phyloP scores from a whole-genome alignment of 2,888 invertebrate genomes.

The Lycia hirtaria region DNA sequence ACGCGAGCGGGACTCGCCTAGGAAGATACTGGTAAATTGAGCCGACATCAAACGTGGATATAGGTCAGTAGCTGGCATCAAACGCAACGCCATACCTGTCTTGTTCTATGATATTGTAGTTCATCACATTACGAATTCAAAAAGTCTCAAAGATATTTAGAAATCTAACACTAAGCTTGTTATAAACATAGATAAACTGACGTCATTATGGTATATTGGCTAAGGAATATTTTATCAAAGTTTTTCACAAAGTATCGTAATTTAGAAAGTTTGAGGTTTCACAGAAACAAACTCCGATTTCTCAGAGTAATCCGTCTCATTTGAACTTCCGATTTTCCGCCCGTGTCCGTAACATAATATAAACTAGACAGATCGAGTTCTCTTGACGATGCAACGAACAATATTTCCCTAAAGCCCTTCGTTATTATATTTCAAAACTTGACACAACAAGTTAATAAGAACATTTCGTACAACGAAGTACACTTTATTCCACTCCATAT shows the following conservation, averaged over 20 bases:
- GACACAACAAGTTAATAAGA: conserved; percentile 29
- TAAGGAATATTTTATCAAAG: conserved; percentile 9
- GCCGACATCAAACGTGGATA: conserved; percentile 38
- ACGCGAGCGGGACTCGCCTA: conserved; percentile 31
- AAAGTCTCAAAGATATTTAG: not conserved
- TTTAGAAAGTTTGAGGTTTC: conserved; percentile 19
- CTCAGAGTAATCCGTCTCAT: conserved; percentile 26
- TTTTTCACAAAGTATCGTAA: conserved; percentile 12
- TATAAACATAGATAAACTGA: not conserved
- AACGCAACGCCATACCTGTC: conserved; percentile 29
- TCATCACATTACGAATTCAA: conserved; percentile 2
- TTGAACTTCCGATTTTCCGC: conserved; percentile 27
- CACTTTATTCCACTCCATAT: conserved; percentile 40
- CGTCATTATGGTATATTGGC: not conserved
- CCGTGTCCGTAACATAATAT: conserved; percentile 29
- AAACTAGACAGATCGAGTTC: conserved; percentile 31
- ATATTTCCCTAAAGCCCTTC: conserved; percentile 26
- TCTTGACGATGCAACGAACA: conserved; percentile 25
- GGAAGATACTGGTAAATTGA: conserved; percentile 38
- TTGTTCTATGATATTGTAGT: conserved; percentile 23
- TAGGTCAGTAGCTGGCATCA: conserved; percentile 41
- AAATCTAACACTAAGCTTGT: not conserved
- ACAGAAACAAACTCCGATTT: conserved; percentile 17
- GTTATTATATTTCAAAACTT: conserved; percentile 27
- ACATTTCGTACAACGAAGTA: conserved; percentile 24